Conservation (phyloP, 2,888 invertebrate species). For the Diplolepis rosae region DNA sequence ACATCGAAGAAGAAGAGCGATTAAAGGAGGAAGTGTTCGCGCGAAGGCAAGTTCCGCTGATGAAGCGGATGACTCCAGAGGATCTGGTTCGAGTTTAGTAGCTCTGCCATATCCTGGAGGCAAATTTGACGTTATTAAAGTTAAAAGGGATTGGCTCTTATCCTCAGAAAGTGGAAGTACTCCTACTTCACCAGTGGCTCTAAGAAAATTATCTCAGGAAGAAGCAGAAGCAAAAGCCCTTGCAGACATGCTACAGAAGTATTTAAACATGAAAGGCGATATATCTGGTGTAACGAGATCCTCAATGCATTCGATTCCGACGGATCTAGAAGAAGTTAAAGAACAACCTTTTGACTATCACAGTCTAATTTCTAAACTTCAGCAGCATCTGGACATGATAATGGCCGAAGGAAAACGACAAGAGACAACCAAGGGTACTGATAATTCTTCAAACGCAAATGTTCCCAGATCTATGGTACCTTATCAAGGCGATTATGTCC, state of each 20-base stretch:
- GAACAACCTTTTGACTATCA: constrained; percentile 77
- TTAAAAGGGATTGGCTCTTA: constrained; percentile 81
- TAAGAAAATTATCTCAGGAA: constrained; percentile 59
- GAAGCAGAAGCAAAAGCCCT: constrained; percentile 77
- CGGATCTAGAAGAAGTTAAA: constrained; percentile 38
- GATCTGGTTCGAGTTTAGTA: constrained; percentile 59
- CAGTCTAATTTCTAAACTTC: constrained; percentile 79
- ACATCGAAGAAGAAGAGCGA: constrained; percentile 74
- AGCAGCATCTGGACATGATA: constrained; percentile 76
- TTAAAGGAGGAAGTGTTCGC: constrained; percentile 82
- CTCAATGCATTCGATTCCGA: constrained; percentile 20
- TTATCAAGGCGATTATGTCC: constrained; percentile 75
- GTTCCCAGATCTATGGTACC: constrained; percentile 67
- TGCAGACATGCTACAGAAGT: constrained; percentile 81
- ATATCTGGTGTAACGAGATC: constrained; percentile 60
- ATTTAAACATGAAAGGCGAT: constrained; percentile 78
- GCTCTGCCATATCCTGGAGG: constrained; percentile 72
- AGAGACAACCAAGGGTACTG: constrained; percentile 30
- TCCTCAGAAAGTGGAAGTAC: constrained; percentile 56
- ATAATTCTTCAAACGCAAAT: neutral
- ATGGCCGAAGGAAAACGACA: constrained; percentile 63
- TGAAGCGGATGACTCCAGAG: constrained; percentile 76
- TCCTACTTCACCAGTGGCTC: constrained; percentile 66
- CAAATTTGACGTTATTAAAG: constrained; percentile 81
- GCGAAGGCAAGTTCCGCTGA: constrained; percentile 80